Percentiles rank a stretch among this genome's conserved stretches.
Conservation (phyloP, 2,888 invertebrate genomes). For the Nomada lathburiana region DNA sequence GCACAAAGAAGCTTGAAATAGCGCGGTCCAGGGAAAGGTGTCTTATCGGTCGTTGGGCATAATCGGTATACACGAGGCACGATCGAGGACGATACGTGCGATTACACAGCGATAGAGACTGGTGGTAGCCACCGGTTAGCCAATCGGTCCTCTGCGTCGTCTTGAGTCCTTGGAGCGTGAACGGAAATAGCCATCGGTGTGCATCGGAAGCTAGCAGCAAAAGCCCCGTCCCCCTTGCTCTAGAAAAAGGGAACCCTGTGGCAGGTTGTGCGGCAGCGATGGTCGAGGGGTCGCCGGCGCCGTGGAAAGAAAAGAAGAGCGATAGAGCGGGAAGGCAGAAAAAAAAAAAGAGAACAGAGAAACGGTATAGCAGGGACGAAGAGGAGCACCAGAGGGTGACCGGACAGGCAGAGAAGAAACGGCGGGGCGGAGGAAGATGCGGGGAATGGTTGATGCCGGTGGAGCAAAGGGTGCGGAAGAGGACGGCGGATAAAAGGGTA, state of each 20-base stretch:
- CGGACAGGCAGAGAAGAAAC: constrained; percentile 3
- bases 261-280: constrained; percentile 18
- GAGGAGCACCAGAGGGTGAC: background rate
- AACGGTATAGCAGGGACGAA: constrained; percentile 4
- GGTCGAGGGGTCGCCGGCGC: constrained; percentile 60
- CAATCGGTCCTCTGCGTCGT: constrained; percentile 36
- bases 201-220: constrained; percentile 66
- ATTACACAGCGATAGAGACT: constrained; percentile 50
- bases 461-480: constrained; percentile 43
- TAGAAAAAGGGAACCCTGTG: constrained; percentile 49
- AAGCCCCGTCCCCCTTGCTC: constrained; percentile 6
- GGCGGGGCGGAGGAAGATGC: constrained; percentile 1
- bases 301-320: constrained; percentile 47
- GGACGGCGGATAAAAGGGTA: constrained; percentile 65
- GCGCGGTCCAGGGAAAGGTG: constrained; percentile 24
- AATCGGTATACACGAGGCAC: constrained; percentile 41
- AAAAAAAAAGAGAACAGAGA: constrained; percentile 24
- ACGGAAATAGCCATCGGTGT: constrained; percentile 72
- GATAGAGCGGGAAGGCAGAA: background rate
- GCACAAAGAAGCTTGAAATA: constrained; percentile 51
- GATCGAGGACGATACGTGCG: constrained; percentile 48
- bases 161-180: constrained; percentile 58
- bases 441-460: background rate
- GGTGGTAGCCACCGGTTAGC: constrained; percentile 4
- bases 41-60: constrained; percentile 56